Evolutionary conservation across 2,797 vertebrate species (phyloP), one percentile per base, ranked within the genome.

Genomic region (Crenuchus spilurus): DNA sequence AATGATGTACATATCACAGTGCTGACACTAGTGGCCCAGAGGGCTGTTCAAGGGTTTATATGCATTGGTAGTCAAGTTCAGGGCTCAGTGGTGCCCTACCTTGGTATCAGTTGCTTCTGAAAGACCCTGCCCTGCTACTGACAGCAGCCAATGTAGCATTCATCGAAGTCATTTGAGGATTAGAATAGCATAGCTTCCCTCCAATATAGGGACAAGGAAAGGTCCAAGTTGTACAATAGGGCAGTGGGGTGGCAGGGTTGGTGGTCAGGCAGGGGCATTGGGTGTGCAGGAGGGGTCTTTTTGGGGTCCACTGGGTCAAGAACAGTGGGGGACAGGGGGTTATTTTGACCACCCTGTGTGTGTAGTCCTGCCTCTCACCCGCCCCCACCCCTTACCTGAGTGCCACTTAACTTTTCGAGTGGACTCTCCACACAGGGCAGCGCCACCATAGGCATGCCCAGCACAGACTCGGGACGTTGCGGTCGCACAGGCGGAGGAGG

Each of bases 401-500:
- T 88, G 80, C 93, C 93, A 94, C 94, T 96, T 94, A 96, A 94
- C 93, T 97, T 97, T 95, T 96, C 94, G 70, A 96, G 93, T 93
- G 95, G 94, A 92, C 91, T 95, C 87, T 95, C 93, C 82, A 94
- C 82, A 4, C 94, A 92, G 46, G 94, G 94, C 77, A 94, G 81
- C 44, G 87, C 89, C 78, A 94, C 86, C 48, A 92, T 89, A 60
- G 93, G 93, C 74, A 92, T 82, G 24, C 90, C 92, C 33, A 90
- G 78, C 22, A 90, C 69, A 3, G 89, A 87, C 74, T 94, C 93
- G 61, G 89, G 88, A 3, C 88, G 87, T 9, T 89, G 89, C 13
- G 84, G 77, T 57, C 77, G 77, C 31, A 30, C 39, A 7, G 75
- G 42, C 1, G 41, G 72, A 18, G 44, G 6, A 0, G 81, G 81